Evolutionary conservation across 2,888 invertebrate genomes (phyloP), one percentile per base, ranked within the genome.

Genomic region (Caenorhabditis doughertyi): DNA sequence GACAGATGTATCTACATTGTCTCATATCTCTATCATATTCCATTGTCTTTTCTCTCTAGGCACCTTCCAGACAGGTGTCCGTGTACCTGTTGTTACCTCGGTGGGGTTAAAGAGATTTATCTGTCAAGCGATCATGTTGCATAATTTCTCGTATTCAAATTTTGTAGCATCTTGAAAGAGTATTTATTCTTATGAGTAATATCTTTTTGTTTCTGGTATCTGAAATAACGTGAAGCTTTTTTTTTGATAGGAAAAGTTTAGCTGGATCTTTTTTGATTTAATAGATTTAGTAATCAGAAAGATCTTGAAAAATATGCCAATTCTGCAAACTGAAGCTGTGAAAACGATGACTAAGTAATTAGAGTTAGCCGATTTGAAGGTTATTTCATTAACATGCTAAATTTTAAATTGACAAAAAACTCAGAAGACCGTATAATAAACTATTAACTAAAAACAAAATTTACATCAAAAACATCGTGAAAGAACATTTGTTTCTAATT

Each of bases 1-100:
- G 76, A 68, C 76, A 76, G 76, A 76, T 76, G 74, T 65, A 65
- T 47, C 53, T 49, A 60, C 74, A 74, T 49, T 74, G 58, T 58
- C 74, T 74, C 39, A 27, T 8, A 8, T 58, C 65, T 67, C 67
- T 55, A 65, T 47, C 65, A 47, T 23, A 23, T 65, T 44, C 42
- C 4, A 60, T 60, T 68, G 29, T 68, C 56, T 62, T 18, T 64
- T 47, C 72, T 60, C 44, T 44, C 29, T 62, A 55, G 39, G 23
- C 56, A 42, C 47, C 25, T 44, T 51, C n/a, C 27, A 58, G 68
- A 76, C 76, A 76, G 76, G 67, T 76, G 73, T 44, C 53, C 53
- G 55, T 11, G 29, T 65, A 67, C 67, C 76, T 67, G 67, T 55
- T 76, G 64, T 64, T 49, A 58, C 44, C 53, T 60, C 27, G 23